Evolutionary conservation across 1,140 invertebrate species (phyloP).

Genomic region (Lineus longissimus): DNA sequence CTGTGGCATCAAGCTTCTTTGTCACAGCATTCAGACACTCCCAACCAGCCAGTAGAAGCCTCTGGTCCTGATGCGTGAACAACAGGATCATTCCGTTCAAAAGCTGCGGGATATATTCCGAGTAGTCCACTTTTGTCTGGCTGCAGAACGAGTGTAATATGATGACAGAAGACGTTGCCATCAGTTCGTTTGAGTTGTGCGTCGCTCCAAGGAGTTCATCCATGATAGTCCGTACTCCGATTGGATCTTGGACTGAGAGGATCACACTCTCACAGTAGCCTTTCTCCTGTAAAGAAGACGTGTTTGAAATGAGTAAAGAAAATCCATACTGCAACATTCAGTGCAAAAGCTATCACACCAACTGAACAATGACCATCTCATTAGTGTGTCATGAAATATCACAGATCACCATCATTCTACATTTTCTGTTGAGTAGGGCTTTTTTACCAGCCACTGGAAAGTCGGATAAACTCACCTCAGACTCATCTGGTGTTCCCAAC

Average conservation of each 20-base stretch:
- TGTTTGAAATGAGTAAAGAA: background rate
- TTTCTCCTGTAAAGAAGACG: conserved; percentile 61
- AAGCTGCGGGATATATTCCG: conserved; percentile 78
- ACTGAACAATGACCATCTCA: too few species aligned
- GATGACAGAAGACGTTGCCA: conserved; percentile 70
- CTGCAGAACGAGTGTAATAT: conserved; percentile 85
- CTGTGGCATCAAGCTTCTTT: conserved; percentile 76
- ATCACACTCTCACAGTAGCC: conserved; percentile 91
- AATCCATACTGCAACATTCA: background rate
- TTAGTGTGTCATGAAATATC: too few species aligned
- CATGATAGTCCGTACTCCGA: conserved; percentile 79
- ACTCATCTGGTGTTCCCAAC: conserved; percentile 57
- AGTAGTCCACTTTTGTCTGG: conserved; percentile 79
- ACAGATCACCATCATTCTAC: too few species aligned
- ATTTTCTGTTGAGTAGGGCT: too few species aligned
- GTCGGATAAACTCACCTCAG: conserved; percentile 29
- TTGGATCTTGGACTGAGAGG: conserved; percentile 77
- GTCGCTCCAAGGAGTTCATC: conserved; percentile 71
- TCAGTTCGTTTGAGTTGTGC: conserved; percentile 14
- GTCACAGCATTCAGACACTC: conserved; percentile 86
- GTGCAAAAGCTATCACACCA: too few species aligned
- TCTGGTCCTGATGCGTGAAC: conserved; percentile 75
- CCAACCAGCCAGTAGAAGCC: conserved; percentile 80
- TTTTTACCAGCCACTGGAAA: too few species aligned
- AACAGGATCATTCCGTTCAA: conserved; percentile 81